phyloP scores from a whole-genome alignment of 2,888 invertebrate species.

The Marasmarcha lunaedactyla region DNA sequence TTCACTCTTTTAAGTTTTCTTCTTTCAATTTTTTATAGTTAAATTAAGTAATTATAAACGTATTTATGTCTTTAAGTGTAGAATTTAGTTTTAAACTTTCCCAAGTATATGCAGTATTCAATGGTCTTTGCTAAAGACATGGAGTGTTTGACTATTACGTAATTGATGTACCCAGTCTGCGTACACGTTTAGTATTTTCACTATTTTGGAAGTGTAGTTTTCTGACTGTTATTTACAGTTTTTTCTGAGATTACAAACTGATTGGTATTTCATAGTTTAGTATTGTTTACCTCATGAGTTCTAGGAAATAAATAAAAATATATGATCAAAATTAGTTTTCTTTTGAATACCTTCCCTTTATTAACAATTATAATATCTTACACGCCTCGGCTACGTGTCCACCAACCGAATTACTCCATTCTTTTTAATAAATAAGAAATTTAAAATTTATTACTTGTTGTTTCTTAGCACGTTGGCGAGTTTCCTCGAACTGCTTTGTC shows the following conservation, averaged over 20 bases:
- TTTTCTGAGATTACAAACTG: constrained; percentile 33
- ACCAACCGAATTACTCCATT: too few species aligned
- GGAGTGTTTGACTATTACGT: constrained; percentile 38
- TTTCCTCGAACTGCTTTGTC: too few species aligned
- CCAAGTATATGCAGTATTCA: constrained; percentile 25
- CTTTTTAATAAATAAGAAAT: too few species aligned
- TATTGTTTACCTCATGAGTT: constrained; percentile 69
- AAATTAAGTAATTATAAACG: constrained; percentile 15
- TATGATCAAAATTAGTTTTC: constrained; percentile 33
- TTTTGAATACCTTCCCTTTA: too few species aligned
- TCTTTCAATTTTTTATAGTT: background rate
- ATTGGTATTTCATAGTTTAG: constrained; percentile 60
- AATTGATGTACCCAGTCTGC: constrained; percentile 10
- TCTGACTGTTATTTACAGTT: background rate
- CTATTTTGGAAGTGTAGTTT: constrained; percentile 1
- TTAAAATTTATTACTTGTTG: too few species aligned
- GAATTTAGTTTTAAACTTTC: constrained; percentile 34
- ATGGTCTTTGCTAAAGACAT: constrained; percentile 23
- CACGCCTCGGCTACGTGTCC: too few species aligned
- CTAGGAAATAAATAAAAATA: constrained; percentile 65
- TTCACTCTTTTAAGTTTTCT: constrained; percentile 10
- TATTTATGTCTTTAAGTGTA: constrained; percentile 58
- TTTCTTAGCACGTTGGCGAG: too few species aligned
- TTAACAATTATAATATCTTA: too few species aligned
- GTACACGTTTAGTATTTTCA: constrained; percentile 2